Percentiles rank a stretch among this genome's conserved stretches.
Evolutionary conservation across 1,140 invertebrate species (phyloP).

Genomic region (Saxidomus purpurata): DNA sequence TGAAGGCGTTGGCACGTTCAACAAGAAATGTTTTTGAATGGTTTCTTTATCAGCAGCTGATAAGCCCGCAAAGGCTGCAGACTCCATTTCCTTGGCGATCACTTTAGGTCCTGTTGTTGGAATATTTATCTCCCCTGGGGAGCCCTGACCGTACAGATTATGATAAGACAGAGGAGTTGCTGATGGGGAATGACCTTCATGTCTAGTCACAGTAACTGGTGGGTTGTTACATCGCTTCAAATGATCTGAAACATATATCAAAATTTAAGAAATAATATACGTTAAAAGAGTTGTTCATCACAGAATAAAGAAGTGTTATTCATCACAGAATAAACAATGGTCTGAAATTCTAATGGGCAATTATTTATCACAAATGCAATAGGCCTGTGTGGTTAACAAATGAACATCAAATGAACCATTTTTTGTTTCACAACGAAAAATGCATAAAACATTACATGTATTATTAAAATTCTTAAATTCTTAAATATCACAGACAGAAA

Average conservation of each 20-base stretch:
- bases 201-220: slow-evolving; percentile 50
- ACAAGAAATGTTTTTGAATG: slow-evolving; percentile 63
- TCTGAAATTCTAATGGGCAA: too few species aligned
- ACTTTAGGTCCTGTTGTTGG: slow-evolving; percentile 58
- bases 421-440: too few species aligned
- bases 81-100: slow-evolving; percentile 62
- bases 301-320: too few species aligned
- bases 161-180: slow-evolving; percentile 45
- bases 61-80: slow-evolving; percentile 52
- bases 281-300: too few species aligned
- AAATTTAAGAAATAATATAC: too few species aligned
- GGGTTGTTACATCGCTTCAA: slow-evolving; percentile 61
- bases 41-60: slow-evolving; percentile 63
- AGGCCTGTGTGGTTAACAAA: too few species aligned
- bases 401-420: too few species aligned
- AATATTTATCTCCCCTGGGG: slow-evolving; percentile 53
- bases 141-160: slow-evolving; percentile 47
- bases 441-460: too few species aligned
- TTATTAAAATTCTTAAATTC: too few species aligned
- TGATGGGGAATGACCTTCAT: slow-evolving; percentile 47
- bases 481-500: too few species aligned
- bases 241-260: slow-evolving; percentile 53
- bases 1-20: slow-evolving; percentile 59
- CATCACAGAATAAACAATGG: too few species aligned
- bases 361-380: too few species aligned